Evolutionary conservation across 2,888 invertebrate species (phyloP).

Genomic region (Allolobophora icterica): DNA sequence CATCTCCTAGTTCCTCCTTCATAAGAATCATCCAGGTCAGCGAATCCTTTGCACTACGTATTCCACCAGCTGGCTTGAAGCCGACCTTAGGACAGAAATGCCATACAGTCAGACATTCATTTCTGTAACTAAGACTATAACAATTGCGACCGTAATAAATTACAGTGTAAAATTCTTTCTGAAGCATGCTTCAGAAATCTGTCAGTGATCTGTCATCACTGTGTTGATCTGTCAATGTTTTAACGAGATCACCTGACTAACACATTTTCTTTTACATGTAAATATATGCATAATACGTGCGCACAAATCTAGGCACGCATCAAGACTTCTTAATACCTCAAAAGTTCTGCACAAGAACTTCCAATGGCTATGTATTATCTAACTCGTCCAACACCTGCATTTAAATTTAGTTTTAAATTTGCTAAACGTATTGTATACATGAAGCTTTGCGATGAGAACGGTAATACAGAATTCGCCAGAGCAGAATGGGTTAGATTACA

Average conservation of each 20-base stretch:
- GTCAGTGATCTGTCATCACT: neutral
- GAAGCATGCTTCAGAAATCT: too few relatives aligned
- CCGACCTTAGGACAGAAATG: conserved; percentile 75
- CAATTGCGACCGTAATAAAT: neutral
- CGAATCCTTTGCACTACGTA: conserved; percentile 83
- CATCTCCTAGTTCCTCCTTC: conserved; percentile 81
- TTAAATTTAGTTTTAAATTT: neutral
- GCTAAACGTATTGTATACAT: neutral
- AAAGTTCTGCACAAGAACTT: neutral
- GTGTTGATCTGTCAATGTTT: neutral
- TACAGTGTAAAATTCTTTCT: neutral
- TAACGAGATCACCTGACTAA: neutral
- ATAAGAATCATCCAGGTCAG: conserved; percentile 85
- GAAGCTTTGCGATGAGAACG: neutral
- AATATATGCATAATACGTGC: neutral
- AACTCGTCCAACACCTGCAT: neutral
- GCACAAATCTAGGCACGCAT: neutral
- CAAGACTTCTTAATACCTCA: neutral
- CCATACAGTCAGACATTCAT: neutral
- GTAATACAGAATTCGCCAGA: neutral
- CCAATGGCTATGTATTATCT: neutral
- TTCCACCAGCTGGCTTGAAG: conserved; percentile 96
- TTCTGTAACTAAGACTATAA: neutral
- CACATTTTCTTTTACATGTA: neutral
- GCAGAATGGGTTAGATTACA: neutral